These are phyloP conservation scores for Poeciliopsis prolifica DNA, from an alignment of 2,113 vertebrate genomes.

Conservation along the genomic window DNA sequence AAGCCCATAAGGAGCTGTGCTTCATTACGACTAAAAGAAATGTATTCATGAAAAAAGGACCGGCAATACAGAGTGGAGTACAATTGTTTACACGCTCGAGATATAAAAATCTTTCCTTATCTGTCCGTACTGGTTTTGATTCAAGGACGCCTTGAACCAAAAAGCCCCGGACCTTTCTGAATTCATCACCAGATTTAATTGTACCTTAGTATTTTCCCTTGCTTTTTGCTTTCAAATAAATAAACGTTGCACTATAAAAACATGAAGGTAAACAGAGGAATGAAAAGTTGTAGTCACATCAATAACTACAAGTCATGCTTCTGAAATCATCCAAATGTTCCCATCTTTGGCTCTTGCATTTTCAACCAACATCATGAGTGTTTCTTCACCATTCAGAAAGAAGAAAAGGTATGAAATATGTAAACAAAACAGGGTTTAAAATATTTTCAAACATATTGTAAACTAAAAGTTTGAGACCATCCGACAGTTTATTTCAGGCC, in stretches of 20 bases:
- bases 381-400: slow-evolving; percentile 4
- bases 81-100: not conserved
- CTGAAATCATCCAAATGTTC: not conserved
- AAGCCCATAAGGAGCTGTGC: not conserved
- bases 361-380: slow-evolving; percentile 18
- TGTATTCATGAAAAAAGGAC: slow-evolving; percentile 1
- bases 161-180: not conserved
- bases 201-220: slow-evolving; percentile 7
- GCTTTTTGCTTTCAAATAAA: slow-evolving; percentile 15
- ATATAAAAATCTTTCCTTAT: not conserved
- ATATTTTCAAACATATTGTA: slow-evolving; percentile 17
- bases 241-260: slow-evolving; percentile 23
- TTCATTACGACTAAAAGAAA: slow-evolving; percentile 3
- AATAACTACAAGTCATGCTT: not conserved
- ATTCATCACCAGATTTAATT: not conserved
- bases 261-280: slow-evolving; percentile 40
- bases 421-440: slow-evolving; percentile 54
- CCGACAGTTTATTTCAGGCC: slow-evolving; percentile 1
- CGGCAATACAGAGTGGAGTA: slow-evolving; percentile 1
- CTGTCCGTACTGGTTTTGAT: not conserved
- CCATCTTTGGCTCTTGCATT: slow-evolving; percentile 31
- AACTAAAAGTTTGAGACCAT: slow-evolving; percentile 36
- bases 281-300: slow-evolving; percentile 3
- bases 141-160: slow-evolving; percentile 16
- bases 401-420: slow-evolving; percentile 34